These are phyloP conservation scores for Sebastes miniatus DNA, from an alignment of 2,797 vertebrate genomes.

Conservation along the genomic window DNA sequence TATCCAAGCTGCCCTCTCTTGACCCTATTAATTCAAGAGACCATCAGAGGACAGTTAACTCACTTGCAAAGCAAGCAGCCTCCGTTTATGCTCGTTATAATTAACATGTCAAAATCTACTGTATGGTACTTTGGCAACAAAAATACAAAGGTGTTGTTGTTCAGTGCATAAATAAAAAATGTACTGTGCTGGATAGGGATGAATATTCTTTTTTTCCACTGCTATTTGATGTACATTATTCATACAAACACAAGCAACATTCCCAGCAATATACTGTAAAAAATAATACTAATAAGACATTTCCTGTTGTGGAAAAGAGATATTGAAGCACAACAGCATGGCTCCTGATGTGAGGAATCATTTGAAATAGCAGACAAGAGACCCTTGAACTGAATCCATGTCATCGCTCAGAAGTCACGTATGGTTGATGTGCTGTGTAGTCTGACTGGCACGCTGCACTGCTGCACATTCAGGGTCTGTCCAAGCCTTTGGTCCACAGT, in stretches of 20 bases:
- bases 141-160: not conserved
- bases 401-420: not conserved
- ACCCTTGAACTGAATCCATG: conserved; percentile 9
- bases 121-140: not conserved
- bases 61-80: not conserved
- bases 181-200: not conserved
- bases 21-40: conserved; percentile 22
- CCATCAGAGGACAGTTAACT: not conserved
- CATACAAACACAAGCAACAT: not conserved
- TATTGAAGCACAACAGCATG: not conserved
- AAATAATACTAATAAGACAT: not conserved
- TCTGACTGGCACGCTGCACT: not conserved
- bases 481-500: not conserved
- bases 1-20: not conserved
- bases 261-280: not conserved
- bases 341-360: not conserved
- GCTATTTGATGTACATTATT: not conserved
- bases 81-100: not conserved
- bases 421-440: not conserved
- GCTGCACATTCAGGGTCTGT: not conserved
- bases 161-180: not conserved
- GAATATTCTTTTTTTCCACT: not conserved
- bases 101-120: not conserved
- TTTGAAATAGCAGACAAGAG: not conserved
- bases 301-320: not conserved